Evolutionary conservation across 2,888 invertebrate species (phyloP), one percentile per base, ranked within the genome.

Genomic region (Salpingus planirostris): DNA sequence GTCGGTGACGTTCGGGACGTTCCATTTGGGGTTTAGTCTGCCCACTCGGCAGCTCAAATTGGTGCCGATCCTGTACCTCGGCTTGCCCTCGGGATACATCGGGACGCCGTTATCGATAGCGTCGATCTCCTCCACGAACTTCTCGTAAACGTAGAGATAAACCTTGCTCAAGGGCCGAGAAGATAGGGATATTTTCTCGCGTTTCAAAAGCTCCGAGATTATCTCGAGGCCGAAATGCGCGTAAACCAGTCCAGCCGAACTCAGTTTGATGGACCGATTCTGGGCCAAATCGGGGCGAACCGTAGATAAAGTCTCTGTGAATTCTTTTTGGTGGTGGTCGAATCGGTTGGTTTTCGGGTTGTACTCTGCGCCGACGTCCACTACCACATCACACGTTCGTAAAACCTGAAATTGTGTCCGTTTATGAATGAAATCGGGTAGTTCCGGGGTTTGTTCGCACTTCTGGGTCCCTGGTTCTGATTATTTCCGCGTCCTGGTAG

Each of bases 101-200:
- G 81, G 78, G 1, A 96, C 73, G n/a, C 97, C 98, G 68, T 98
- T 98, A 61, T 98, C 98, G 32, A 96, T 84, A 1, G 86, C 97
- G 67, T 98, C 98, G 37, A 98, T 73, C 70, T 96, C 95, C 66
- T 85, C 81, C 8, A 98, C 78, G 32, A 97, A 85, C 35, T 74
- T 74, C 43, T 85, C 80, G 60, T 98, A 98, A 0, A 97, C 71
- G 57, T 78, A 75, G 40, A 71, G 67, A 51, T 71, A 89, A 8
- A 86, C 65, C 1, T 67, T 50, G 37, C 64, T 65, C 0, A 82
- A 49, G 30, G 77, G 70, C 2, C 73, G 63, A 1, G 67, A 65
- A 1, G 66, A 24, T n/a, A 39, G 57, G 21, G 69, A 59, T 3
- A 67, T 57, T 1, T 69, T 65, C 3, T 64, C 49, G 15, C 61